A percentile compares a stretch with the other conserved stretches of the same genome.
phyloP scores from a whole-genome alignment of 2,113 vertebrate genomes.

The Chinchilla lanigera region DNA sequence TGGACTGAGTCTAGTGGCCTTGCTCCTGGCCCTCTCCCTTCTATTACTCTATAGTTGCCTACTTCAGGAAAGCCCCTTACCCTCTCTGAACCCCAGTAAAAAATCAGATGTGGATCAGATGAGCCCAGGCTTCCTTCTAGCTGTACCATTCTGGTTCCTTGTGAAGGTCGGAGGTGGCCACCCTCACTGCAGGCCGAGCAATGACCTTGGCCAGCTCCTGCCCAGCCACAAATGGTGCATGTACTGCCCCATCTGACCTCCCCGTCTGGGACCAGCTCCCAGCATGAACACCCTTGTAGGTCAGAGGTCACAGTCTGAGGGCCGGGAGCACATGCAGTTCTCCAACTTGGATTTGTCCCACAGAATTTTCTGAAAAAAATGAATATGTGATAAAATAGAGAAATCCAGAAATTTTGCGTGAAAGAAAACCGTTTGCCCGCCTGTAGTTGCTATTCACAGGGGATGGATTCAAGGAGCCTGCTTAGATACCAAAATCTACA shows the following conservation, averaged over 20 bases:
- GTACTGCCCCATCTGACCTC: rapidly evolving
- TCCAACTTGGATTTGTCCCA: not conserved
- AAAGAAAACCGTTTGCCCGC: not conserved
- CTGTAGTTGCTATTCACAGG: not conserved
- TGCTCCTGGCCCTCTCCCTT: not conserved
- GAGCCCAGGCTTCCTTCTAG: not conserved
- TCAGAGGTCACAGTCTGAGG: not conserved
- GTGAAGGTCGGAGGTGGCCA: not conserved
- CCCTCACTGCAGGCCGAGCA: not conserved
- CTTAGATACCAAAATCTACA: too few relatives aligned
- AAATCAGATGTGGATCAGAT: not conserved
- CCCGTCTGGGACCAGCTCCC: not conserved
- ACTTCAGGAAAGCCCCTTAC: not conserved
- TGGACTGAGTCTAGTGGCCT: not conserved
- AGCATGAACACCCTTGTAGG: not conserved
- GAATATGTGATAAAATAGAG: not conserved
- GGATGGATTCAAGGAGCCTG: not conserved
- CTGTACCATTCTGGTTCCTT: not conserved
- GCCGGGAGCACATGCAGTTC: not conserved
- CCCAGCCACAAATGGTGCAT: rapidly evolving
- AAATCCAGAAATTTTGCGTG: not conserved
- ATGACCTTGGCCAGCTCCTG: not conserved
- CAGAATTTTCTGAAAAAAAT: not conserved
- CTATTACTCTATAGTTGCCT: not conserved
- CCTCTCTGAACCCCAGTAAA: not conserved